Conservation (phyloP, 2,797 vertebrate species). For the Urophycis tenuis region DNA sequence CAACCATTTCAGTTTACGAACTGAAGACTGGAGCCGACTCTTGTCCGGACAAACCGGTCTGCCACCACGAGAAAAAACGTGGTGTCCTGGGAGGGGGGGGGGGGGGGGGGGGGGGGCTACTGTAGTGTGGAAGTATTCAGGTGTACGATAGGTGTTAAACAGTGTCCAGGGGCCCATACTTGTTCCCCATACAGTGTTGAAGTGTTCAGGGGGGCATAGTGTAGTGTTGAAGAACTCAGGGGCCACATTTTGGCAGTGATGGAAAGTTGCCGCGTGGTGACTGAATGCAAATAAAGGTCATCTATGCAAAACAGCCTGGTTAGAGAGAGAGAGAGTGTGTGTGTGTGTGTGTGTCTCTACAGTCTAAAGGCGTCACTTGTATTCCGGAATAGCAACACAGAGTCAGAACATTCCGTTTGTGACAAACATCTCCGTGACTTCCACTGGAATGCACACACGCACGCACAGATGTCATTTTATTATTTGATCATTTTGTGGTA, state of each 20-base stretch:
- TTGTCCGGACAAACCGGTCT: background rate
- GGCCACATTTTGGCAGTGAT: background rate
- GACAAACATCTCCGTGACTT: background rate
- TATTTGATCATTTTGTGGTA: background rate
- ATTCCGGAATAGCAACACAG: background rate
- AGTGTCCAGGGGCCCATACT: background rate
- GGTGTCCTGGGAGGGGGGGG: background rate
- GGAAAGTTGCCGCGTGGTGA: background rate
- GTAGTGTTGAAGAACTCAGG: background rate
- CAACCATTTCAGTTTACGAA: background rate
- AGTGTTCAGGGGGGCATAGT: background rate
- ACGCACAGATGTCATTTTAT: background rate
- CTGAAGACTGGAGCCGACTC: background rate
- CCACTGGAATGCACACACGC: background rate
- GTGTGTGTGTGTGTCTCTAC: background rate
- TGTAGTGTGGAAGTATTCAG: no score
- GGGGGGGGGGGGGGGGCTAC: no score
- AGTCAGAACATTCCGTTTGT: background rate
- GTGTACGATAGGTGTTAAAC: no score
- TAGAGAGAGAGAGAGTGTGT: background rate
- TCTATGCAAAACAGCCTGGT: background rate
- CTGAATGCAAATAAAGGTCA: background rate
- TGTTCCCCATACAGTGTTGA: background rate
- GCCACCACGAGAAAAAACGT: background rate
- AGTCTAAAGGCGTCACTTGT: background rate